A percentile compares a stretch with the other conserved stretches of the same genome.
Evolutionary conservation across 2,797 vertebrate species (phyloP).

Genomic region (Notolabrus celidotus): DNA sequence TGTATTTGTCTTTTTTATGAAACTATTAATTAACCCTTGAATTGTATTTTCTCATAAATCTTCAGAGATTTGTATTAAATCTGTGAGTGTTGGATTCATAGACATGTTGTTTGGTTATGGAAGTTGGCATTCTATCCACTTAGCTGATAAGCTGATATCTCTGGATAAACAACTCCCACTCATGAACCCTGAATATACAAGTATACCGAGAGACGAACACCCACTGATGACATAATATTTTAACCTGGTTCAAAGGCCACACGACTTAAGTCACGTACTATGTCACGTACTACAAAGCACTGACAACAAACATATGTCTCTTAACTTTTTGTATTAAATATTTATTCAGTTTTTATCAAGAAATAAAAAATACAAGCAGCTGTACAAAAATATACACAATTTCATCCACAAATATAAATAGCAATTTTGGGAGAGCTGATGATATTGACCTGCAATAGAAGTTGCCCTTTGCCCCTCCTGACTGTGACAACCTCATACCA

Average conservation of each 20-base stretch:
- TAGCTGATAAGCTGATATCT: constrained; percentile 25
- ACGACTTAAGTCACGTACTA: background rate
- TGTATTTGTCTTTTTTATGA: constrained; percentile 23
- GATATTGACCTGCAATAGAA: constrained; percentile 37
- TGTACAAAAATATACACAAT: constrained; percentile 52
- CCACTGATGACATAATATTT: constrained; percentile 7
- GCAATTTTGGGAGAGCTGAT: constrained; percentile 9
- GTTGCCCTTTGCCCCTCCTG: constrained; percentile 24
- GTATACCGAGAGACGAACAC: constrained; percentile 21
- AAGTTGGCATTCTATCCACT: background rate
- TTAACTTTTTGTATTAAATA: constrained; percentile 14
- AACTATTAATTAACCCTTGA: constrained; percentile 7
- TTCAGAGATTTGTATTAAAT: constrained; percentile 21
- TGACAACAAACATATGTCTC: background rate
- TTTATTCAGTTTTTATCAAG: constrained; percentile 39
- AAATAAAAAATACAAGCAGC: constrained; percentile 9
- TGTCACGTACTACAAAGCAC: constrained; percentile 31
- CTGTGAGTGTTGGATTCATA: constrained; percentile 5
- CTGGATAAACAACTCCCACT: constrained; percentile 42
- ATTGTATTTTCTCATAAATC: constrained; percentile 10
- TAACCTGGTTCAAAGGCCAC: background rate
- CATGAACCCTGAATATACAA: constrained; percentile 20
- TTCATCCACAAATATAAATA: constrained; percentile 27
- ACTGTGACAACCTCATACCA: constrained; percentile 17
- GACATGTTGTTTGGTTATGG: background rate